Percentiles rank a stretch among this genome's conserved stretches.
phyloP scores from a whole-genome alignment of 2,113 vertebrate genomes.

The Odocoileus virginianus region DNA sequence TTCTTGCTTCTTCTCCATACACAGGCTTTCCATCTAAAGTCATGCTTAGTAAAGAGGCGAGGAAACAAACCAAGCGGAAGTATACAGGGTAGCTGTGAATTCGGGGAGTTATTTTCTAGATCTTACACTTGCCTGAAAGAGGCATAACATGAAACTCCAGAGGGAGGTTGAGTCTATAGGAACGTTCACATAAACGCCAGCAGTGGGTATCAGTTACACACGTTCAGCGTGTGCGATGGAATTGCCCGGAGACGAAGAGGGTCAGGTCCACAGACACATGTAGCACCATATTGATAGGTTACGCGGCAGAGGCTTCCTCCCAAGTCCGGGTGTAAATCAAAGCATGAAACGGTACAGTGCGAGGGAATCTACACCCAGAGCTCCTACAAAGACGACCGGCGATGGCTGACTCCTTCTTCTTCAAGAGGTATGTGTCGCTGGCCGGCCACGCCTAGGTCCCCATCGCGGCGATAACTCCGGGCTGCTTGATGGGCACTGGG shows the following conservation, averaged over 20 bases:
- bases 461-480: slow-evolving; percentile 74
- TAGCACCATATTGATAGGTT: slow-evolving; percentile 92
- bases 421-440: slow-evolving; percentile 80
- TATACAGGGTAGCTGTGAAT: slow-evolving; percentile 57
- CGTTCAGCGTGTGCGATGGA: slow-evolving; percentile 72
- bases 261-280: slow-evolving; percentile 79
- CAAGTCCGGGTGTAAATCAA: slow-evolving; percentile 79
- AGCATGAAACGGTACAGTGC: slow-evolving; percentile 87
- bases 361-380: slow-evolving; percentile 83
- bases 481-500: slow-evolving; percentile 76
- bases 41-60: slow-evolving; percentile 51
- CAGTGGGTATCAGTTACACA: slow-evolving; percentile 60
- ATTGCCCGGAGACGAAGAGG: slow-evolving; percentile 76
- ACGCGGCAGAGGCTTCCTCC: slow-evolving; percentile 81
- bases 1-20: neutral
- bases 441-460: slow-evolving; percentile 82
- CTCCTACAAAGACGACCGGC: slow-evolving; percentile 77
- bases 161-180: slow-evolving; percentile 24
- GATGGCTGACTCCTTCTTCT: slow-evolving; percentile 77
- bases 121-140: slow-evolving; percentile 24
- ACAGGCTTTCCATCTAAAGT: slow-evolving; percentile 69
- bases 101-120: neutral
- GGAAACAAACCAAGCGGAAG: slow-evolving; percentile 67
- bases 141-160: slow-evolving; percentile 26
- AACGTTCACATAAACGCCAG: slow-evolving; percentile 41